phyloP scores from a whole-genome alignment of 2,888 invertebrate species.

The Hydropsyche betteni region DNA sequence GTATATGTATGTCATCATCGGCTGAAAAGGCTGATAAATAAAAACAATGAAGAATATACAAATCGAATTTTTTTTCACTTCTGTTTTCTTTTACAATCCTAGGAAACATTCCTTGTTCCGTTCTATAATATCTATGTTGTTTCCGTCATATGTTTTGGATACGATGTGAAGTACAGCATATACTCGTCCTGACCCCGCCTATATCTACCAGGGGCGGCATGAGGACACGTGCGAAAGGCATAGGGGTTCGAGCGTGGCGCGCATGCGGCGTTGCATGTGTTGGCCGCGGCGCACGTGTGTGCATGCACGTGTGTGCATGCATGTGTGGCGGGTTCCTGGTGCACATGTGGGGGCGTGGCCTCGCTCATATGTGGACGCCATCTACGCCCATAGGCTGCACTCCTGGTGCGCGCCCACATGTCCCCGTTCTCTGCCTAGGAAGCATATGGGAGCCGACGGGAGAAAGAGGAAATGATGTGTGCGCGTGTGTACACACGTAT shows the following conservation, averaged over 20 bases:
- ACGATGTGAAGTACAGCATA: too few relatives aligned
- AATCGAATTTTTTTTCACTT: neutral
- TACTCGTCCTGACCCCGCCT: neutral
- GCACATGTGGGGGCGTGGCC: constrained; percentile 15
- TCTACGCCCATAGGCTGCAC: constrained; percentile 40
- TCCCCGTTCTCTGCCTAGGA: constrained; percentile 45
- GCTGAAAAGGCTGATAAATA: constrained; percentile 2
- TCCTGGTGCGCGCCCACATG: constrained; percentile 51
- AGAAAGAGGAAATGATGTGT: constrained; percentile 31
- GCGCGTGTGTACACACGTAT: too few relatives aligned
- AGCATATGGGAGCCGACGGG: constrained; percentile 37
- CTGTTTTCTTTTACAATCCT: neutral
- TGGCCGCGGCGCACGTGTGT: neutral
- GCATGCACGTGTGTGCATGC: constrained; percentile 15
- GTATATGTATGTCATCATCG: neutral
- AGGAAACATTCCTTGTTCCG: neutral
- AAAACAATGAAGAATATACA: neutral
- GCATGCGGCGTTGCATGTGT: neutral
- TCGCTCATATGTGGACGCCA: constrained; percentile 46
- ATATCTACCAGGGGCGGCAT: neutral
- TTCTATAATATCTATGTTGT: neutral
- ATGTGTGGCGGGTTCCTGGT: constrained; percentile 17
- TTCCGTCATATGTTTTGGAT: neutral
- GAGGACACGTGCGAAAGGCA: neutral
- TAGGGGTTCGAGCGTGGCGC: neutral